phyloP scores from a whole-genome alignment of 1,140 invertebrate genomes.

The Bilobella aurantiaca region DNA sequence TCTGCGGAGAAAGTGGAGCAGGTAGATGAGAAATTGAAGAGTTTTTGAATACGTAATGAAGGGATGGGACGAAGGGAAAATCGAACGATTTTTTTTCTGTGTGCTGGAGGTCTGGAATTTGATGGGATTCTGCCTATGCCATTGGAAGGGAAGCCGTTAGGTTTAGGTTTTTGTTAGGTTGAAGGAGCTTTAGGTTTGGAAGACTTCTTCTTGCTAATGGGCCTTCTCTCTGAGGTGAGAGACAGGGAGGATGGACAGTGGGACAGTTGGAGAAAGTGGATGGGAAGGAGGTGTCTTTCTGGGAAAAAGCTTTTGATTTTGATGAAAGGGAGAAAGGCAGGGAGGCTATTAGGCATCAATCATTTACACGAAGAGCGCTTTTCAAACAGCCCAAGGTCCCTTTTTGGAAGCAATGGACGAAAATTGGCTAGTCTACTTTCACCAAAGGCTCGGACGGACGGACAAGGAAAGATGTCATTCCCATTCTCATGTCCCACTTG shows the following conservation, averaged over 20 bases:
- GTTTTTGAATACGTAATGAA: constrained; percentile 7
- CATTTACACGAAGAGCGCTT: constrained; percentile 16
- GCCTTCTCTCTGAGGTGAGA: background rate
- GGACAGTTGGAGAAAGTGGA: background rate
- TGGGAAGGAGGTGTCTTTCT: background rate
- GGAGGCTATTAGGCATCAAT: constrained; percentile 26
- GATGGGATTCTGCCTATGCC: background rate
- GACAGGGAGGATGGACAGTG: background rate
- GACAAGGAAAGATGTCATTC: background rate
- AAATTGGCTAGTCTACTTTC: background rate
- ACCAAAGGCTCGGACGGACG: background rate
- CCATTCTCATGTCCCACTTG: too few relatives aligned
- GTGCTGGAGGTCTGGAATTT: background rate
- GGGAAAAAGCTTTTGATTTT: background rate
- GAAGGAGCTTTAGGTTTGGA: background rate
- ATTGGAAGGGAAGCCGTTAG: too few relatives aligned
- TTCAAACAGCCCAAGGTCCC: constrained; percentile 10
- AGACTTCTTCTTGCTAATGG: background rate
- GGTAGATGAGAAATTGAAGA: constrained; percentile 6
- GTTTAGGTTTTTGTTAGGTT: background rate
- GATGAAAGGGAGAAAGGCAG: background rate
- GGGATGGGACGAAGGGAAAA: background rate
- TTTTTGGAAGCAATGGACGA: too few relatives aligned
- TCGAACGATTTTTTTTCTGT: background rate
- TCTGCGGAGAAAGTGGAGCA: background rate